Percentiles rank a stretch among this genome's conserved stretches.
Evolutionary conservation across 2,113 vertebrate genomes (phyloP).

Genomic region (Hipposideros armiger): DNA sequence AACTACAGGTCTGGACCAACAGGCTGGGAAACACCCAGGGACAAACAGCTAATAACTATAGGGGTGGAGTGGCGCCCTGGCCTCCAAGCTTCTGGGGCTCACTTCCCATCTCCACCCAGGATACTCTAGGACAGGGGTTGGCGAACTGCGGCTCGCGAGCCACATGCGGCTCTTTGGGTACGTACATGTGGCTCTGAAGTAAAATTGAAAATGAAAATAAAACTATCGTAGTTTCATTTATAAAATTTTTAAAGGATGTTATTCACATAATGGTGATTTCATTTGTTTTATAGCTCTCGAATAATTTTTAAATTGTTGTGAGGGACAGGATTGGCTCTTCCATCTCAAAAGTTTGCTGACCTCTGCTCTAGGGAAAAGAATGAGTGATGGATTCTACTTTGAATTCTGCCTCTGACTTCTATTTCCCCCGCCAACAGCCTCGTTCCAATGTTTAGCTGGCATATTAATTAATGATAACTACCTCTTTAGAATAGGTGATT

Average conservation of each 20-base stretch:
- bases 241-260: too few species aligned
- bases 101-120: fast-evolving
- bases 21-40: neutral
- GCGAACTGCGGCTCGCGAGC: too few species aligned
- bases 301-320: too few species aligned
- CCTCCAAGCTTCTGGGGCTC: neutral
- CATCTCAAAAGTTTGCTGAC: too few species aligned
- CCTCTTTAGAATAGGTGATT: neutral
- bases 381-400: neutral
- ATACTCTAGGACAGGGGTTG: neutral
- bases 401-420: constrained; percentile 6
- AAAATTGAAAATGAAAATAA: too few species aligned
- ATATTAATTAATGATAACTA: neutral
- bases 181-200: too few species aligned
- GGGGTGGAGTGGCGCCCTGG: neutral
- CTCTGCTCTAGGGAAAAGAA: neutral
- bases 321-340: too few species aligned
- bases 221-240: too few species aligned
- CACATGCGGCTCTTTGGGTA: too few species aligned
- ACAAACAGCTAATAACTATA: neutral
- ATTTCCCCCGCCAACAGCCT: neutral
- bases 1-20: neutral
- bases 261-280: too few species aligned
- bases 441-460: neutral
- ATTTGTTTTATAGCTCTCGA: too few species aligned